Base-by-base conservation (phyloP, 2,888 invertebrate genomes). In the Platypus cylindrus region DNA sequence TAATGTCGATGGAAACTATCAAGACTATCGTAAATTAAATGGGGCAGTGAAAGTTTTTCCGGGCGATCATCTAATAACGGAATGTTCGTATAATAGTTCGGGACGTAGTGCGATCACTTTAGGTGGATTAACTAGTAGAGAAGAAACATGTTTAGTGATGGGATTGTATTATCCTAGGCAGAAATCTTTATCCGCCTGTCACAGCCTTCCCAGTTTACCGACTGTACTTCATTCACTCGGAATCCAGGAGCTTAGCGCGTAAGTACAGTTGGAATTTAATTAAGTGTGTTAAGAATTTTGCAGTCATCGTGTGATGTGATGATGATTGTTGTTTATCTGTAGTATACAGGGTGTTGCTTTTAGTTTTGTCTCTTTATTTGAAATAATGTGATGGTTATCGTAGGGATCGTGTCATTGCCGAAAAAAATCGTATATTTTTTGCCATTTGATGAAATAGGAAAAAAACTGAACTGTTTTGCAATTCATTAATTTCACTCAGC, bases 71-170 rank as follows among this genome's bases (percentile, higher is more conserved):
- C 65, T 78, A 57, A 70, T 78, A 50, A 73, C 73, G 24, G 76
- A 78, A 58, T 78, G 78, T 61, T 73, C 73, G 48, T 78, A 78
- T 61, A 74, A 77, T 54, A 76, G 76, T 58, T 71, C 72, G 49
- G 68, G 70, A 44, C 65, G 75, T 44, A 66, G 69, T 48, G 70
- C 73, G 46, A 76, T 78, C 58, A 78, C 78, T 36, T 62, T 78
- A 41, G 78, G 78, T 46, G 78, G 78, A 37, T 58, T 73, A 44
- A 71, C 74, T 39, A 75, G 72, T 54, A 65, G 72, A 45, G 76
- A 78, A 54, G 78, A 78, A 58, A 77, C 76, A 51, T 78, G 78
- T 54, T 63, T 75, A 45, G 73, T 75, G 47, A 70, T 75, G 57
- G 71, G 71, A 42, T 62, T 77, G 45, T 78, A 78, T 60, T 78